These are phyloP conservation scores for Teinopalpus imperialis DNA, from an alignment of 2,888 invertebrate species.

Conservation along the genomic window DNA sequence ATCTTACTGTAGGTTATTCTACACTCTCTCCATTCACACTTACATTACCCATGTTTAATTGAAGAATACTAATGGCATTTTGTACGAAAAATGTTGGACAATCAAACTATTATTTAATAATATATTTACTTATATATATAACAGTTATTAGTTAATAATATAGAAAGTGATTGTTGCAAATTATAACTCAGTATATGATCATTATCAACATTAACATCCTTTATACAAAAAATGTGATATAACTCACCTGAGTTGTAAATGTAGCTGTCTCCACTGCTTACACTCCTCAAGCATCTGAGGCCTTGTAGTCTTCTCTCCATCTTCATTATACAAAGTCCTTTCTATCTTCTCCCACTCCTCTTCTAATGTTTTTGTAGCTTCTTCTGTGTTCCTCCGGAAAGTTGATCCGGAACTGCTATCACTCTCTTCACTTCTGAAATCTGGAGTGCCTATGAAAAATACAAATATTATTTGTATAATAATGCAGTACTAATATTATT, in stretches of 20 bases:
- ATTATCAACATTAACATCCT: too few species aligned
- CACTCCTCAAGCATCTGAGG: conserved; percentile 81
- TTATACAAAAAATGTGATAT: background rate
- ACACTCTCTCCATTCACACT: too few species aligned
- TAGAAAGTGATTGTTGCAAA: too few species aligned
- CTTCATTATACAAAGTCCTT: conserved; percentile 78
- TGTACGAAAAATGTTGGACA: too few species aligned
- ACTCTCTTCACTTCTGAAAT: conserved; percentile 73
- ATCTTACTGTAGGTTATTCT: too few species aligned
- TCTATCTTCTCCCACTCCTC: conserved; percentile 81
- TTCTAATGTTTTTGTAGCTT: conserved; percentile 73
- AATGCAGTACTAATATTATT: too few species aligned
- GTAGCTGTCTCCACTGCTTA: conserved; percentile 80
- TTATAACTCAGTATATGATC: too few species aligned
- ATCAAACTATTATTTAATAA: too few species aligned
- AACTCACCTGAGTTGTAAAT: conserved; percentile 80
- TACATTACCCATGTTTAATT: too few species aligned
- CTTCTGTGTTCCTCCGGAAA: conserved; percentile 71
- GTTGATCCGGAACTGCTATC: conserved; percentile 79
- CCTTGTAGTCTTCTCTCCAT: conserved; percentile 68
- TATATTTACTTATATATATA: too few species aligned
- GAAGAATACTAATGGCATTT: too few species aligned
- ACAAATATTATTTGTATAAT: conserved; percentile 17
- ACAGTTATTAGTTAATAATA: too few species aligned
- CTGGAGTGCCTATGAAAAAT: conserved; percentile 58